phyloP scores from a whole-genome alignment of 2,888 invertebrate genomes.

The Heliconius aoede region DNA sequence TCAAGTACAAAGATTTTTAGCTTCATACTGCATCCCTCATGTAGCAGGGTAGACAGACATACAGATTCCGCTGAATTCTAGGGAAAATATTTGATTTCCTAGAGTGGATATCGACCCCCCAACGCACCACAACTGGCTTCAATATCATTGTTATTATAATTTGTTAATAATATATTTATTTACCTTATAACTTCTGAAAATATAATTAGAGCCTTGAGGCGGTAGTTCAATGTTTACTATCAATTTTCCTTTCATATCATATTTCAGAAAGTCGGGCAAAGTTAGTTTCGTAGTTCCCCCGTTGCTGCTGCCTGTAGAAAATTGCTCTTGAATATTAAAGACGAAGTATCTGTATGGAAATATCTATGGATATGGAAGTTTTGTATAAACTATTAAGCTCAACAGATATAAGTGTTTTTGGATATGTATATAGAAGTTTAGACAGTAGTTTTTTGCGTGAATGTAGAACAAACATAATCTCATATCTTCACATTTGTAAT shows the following conservation, averaged over 20 bases:
- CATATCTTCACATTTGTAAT: no score
- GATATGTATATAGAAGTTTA: no score
- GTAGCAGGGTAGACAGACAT: background rate
- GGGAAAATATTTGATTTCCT: no score
- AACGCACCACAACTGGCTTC: background rate
- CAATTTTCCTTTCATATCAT: conserved; percentile 86
- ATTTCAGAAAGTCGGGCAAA: conserved; percentile 81
- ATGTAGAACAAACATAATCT: no score
- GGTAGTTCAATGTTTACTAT: conserved; percentile 85
- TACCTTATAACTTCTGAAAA: conserved; percentile 88
- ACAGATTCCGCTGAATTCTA: no score
- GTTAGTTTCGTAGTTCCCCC: conserved; percentile 53
- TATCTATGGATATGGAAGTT: no score
- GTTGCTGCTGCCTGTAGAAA: conserved; percentile 53
- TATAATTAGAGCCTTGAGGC: conserved; percentile 73
- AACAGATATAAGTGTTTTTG: no score
- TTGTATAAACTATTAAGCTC: no score
- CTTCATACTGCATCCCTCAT: background rate
- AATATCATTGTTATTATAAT: background rate
- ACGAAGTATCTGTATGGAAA: no score
- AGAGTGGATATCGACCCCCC: background rate
- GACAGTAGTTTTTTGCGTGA: no score
- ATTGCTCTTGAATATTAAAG: no score
- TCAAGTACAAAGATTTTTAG: background rate
- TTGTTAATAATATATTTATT: background rate